Conservation (phyloP, 2,113 vertebrate species). For the Meleagris gallopavo region DNA sequence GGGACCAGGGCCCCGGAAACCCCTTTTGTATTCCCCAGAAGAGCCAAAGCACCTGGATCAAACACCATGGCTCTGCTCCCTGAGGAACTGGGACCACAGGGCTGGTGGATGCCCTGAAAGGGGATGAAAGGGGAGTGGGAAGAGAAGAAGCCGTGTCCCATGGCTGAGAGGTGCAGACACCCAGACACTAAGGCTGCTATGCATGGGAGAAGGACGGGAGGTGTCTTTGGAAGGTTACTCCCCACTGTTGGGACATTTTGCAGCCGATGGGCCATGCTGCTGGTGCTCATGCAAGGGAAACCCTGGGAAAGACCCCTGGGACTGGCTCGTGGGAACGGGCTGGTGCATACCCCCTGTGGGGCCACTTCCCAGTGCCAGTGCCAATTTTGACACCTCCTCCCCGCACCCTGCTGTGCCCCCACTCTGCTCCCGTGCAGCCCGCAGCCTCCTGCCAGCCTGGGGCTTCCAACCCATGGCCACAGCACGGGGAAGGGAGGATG, state of each 20-base stretch:
- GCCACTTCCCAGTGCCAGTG: conserved; percentile 46
- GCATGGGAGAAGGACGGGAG: background rate
- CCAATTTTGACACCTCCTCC: conserved; percentile 42
- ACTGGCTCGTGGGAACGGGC: conserved; percentile 42
- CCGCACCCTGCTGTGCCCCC: background rate
- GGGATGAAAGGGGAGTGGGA: background rate
- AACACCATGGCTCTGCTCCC: fast-evolving
- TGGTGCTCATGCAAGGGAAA: background rate
- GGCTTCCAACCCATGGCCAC: background rate
- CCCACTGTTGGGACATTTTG: background rate
- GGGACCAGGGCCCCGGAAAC: background rate
- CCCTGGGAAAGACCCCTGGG: background rate
- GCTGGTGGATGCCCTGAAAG: background rate
- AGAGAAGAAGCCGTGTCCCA: too few relatives aligned
- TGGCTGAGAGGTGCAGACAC: background rate
- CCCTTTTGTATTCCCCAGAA: background rate
- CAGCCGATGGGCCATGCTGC: background rate
- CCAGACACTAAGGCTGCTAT: background rate
- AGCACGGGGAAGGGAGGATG: conserved; percentile 32
- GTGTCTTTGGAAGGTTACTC: background rate
- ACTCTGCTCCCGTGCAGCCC: conserved; percentile 37
- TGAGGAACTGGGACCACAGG: background rate
- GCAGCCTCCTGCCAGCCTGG: background rate
- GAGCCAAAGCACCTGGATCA: fast-evolving
- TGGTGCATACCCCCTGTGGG: background rate